Conservation (phyloP, 1,140 invertebrate species). For the Amphibalanus amphitrite region DNA sequence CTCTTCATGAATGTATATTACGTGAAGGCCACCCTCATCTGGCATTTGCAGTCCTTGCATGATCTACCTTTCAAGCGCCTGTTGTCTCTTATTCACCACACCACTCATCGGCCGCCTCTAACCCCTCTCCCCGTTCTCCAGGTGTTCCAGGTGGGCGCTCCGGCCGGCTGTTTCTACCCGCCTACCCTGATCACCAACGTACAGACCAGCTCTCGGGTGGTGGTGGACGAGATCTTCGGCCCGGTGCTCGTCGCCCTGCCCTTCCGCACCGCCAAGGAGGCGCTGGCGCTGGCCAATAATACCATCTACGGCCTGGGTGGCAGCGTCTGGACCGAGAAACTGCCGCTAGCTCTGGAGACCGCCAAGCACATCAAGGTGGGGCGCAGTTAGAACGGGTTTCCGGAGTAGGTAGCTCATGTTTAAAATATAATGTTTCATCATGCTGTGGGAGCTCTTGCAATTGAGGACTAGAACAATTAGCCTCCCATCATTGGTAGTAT, state of each 20-base stretch:
- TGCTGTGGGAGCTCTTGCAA: too few species aligned
- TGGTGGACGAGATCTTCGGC: slow-evolving; percentile 27
- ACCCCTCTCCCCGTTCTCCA: neutral
- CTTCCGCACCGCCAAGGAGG: slow-evolving; percentile 42
- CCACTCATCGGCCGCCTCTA: too few species aligned
- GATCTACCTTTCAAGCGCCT: too few species aligned
- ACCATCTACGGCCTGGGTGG: slow-evolving; percentile 31
- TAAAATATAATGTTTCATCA: too few species aligned
- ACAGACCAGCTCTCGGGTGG: slow-evolving; percentile 27
- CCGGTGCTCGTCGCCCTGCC: slow-evolving; percentile 32
- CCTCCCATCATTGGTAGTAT: too few species aligned
- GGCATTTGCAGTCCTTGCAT: too few species aligned
- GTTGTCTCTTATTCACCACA: too few species aligned
- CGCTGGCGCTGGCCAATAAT: slow-evolving; percentile 36
- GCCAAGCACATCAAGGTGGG: slow-evolving; percentile 28
- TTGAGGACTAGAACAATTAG: too few species aligned
- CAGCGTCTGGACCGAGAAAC: slow-evolving; percentile 39
- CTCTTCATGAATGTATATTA: too few species aligned
- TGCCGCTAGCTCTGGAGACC: slow-evolving; percentile 36
- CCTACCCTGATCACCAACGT: slow-evolving; percentile 30
- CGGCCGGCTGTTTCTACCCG: slow-evolving; percentile 24
- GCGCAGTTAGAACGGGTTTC: neutral
- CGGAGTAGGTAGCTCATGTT: slow-evolving; percentile 1
- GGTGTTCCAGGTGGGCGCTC: slow-evolving; percentile 17
- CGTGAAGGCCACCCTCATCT: too few species aligned